Evolutionary conservation across 1,140 invertebrate species (phyloP).

Genomic region (Ostrea denselamellosa): DNA sequence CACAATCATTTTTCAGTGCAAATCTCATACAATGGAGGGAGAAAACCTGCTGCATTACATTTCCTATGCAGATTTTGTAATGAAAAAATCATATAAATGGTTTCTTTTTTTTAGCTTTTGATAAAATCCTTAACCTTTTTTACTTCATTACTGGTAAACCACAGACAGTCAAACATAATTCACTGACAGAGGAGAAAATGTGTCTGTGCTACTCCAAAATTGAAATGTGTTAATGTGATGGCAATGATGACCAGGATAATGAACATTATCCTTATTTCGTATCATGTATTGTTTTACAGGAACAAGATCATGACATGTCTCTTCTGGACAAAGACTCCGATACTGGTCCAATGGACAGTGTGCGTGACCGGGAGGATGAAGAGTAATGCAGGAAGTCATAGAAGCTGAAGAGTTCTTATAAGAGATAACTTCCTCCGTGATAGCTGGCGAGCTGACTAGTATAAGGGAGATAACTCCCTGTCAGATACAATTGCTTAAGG

Average conservation of each 20-base stretch:
- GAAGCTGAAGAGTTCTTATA: background rate
- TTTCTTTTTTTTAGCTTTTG: background rate
- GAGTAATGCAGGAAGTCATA: background rate
- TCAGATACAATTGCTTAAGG: too few relatives aligned
- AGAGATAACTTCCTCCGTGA: background rate
- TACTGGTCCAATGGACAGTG: background rate
- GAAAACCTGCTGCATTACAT: background rate
- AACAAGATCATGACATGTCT: conserved; percentile 3
- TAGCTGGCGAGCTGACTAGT: background rate
- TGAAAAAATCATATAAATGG: background rate
- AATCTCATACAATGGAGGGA: background rate
- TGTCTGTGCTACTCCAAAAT: background rate
- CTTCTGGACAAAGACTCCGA: conserved; percentile 25
- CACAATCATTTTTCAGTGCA: background rate
- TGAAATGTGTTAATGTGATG: too few relatives aligned
- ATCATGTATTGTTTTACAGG: background rate
- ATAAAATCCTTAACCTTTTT: background rate
- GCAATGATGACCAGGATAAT: background rate
- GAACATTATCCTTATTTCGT: background rate
- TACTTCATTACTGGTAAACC: background rate
- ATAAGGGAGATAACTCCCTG: background rate
- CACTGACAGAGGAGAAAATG: background rate
- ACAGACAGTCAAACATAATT: background rate
- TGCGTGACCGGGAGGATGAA: background rate
- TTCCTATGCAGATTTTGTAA: background rate